Evolutionary conservation across 2,113 vertebrate species (phyloP).

Genomic region (Hassar affinis): DNA sequence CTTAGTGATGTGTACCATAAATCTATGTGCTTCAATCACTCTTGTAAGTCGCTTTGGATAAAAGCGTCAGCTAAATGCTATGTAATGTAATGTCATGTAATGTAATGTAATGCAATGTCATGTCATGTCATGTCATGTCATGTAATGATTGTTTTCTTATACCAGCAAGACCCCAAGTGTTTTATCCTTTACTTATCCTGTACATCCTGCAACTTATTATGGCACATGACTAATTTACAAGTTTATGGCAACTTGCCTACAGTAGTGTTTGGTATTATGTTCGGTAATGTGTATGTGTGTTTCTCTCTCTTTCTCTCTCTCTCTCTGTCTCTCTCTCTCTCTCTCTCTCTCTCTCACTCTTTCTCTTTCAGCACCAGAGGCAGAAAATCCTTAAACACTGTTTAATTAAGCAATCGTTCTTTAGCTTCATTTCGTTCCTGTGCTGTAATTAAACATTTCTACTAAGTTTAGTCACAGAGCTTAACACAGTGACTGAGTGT

Average conservation of each 20-base stretch:
- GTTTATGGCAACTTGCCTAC: constrained; percentile 30
- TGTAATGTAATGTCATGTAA: too few species aligned
- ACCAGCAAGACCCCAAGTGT: not conserved
- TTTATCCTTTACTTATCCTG: too few species aligned
- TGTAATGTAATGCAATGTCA: too few species aligned
- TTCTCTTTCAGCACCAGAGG: constrained; percentile 39
- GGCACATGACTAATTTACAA: not conserved
- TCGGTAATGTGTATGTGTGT: not conserved
- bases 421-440: constrained; percentile 52
- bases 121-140: too few species aligned
- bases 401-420: constrained; percentile 57
- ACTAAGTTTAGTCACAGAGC: constrained; percentile 54
- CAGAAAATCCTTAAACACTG: constrained; percentile 54
- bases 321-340: too few species aligned
- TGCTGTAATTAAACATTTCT: constrained; percentile 58
- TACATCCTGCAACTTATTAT: not conserved
- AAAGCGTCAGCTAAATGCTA: too few species aligned
- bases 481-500: constrained; percentile 44
- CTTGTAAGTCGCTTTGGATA: too few species aligned
- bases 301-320: too few species aligned
- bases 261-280: constrained; percentile 2
- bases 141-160: not conserved
- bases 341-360: too few species aligned
- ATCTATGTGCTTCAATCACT: too few species aligned
- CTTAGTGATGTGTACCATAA: too few species aligned